phyloP scores from a whole-genome alignment of 2,888 invertebrate genomes.

The Megaustenia siamemsis region DNA sequence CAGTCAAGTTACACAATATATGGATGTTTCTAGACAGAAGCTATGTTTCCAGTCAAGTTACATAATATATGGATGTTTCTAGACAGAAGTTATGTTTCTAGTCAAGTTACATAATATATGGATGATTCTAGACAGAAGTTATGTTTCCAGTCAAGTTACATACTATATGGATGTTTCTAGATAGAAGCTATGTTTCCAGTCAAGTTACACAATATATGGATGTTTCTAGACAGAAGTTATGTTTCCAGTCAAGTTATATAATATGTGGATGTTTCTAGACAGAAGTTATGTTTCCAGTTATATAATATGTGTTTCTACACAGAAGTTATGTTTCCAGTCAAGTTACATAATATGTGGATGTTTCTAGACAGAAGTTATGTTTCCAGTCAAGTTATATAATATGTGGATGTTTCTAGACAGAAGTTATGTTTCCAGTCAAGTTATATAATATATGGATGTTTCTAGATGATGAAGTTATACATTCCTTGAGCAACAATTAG shows the following conservation, averaged over 20 bases:
- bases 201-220: too few species aligned
- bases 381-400: too few species aligned
- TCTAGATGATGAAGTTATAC: background rate
- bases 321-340: background rate
- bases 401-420: background rate
- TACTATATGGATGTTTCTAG: background rate
- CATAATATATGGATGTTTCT: background rate
- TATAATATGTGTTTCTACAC: too few species aligned
- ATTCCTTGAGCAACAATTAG: conserved; percentile 11
- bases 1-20: too few species aligned
- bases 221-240: background rate
- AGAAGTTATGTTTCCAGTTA: too few species aligned
- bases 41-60: background rate
- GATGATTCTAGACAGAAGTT: background rate
- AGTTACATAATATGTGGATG: background rate
- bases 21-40: background rate
- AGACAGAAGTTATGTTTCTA: too few species aligned
- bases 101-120: too few species aligned
- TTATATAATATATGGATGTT: background rate
- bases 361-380: too few species aligned
- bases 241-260: background rate
- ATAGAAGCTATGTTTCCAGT: too few species aligned
- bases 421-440: background rate
- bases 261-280: background rate
- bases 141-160: too few species aligned